Base-by-base conservation (phyloP, 2,888 invertebrate genomes). In the Tetragnatha montana region DNA sequence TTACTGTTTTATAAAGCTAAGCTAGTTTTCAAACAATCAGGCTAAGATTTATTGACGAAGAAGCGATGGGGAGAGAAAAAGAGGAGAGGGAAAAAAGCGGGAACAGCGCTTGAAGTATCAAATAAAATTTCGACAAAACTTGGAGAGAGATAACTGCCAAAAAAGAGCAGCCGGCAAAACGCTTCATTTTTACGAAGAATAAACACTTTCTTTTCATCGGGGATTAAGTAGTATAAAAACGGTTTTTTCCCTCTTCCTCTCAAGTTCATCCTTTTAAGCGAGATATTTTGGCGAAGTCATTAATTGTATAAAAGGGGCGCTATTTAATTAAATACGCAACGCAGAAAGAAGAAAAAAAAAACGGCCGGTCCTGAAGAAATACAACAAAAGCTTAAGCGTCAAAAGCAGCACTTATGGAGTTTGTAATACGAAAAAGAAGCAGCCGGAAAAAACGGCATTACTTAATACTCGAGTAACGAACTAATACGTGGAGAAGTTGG, bases 301-400 rank as follows among this genome's bases (percentile, higher is more conserved):
- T 89, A 89, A 89, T 89, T 89, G 89, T 85, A 89, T 89, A 89
- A 89, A 89, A 89, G 89, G 60, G 82, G 89, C 84, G 85, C 81
- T 85, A 89, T 89, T 89, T 89, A 89, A 89, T 89, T 89, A 89
- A 89, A 89, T 83, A 84, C 81, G 76, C 21, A 70, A 73, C 71
- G 50, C 35, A 4, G 74, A 76, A 51, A 69, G 17, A n/a, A 78
- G 81, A 60, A 73, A 74, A 89, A 89, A 83, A 88, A 88, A 74
- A 68, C 47, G 35, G 7, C 69, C 70, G 88, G 76, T 79, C 80
- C 60, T 60, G 85, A 89, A 89, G 89, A 89, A 89, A 89, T 84
- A 80, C 80, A 35, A 35, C 35, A 85, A 89, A 88, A 78, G 87
- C 81, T 81, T 82, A 85, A 85, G 89, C 89, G 89, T 89, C 85